Percentiles rank a stretch among this genome's conserved stretches.
These are phyloP conservation scores for Aegotheles bennettii DNA, from an alignment of 2,113 vertebrate genomes.

Conservation along the genomic window DNA sequence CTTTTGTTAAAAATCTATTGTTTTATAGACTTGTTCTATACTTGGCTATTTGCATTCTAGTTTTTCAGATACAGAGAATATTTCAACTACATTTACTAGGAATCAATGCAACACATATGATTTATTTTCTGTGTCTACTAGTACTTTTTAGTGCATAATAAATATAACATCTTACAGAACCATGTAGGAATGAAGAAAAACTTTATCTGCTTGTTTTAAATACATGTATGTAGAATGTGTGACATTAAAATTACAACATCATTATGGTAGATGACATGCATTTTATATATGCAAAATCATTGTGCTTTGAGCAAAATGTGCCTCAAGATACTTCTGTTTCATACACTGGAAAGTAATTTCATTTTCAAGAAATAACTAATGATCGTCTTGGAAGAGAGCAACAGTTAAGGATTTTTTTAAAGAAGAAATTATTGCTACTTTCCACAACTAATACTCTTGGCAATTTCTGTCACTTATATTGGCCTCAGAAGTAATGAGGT, in stretches of 20 bases:
- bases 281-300: background rate
- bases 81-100: background rate
- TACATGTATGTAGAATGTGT: background rate
- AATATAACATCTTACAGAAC: background rate
- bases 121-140: background rate
- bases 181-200: background rate
- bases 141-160: background rate
- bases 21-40: background rate
- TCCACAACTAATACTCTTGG: background rate
- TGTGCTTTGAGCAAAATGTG: background rate
- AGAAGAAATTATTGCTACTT: background rate
- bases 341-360: background rate
- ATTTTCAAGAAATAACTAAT: background rate
- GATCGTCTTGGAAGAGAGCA: background rate
- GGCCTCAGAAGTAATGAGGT: background rate
- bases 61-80: background rate
- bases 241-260: background rate
- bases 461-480: background rate
- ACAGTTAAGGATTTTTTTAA: background rate
- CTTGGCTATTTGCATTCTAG: background rate
- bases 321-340: background rate
- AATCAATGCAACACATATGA: background rate
- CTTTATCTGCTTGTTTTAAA: background rate
- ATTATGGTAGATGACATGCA: background rate
- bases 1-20: background rate